Conservation (phyloP, 2,888 invertebrate species). For the Tenodera sinensis region DNA sequence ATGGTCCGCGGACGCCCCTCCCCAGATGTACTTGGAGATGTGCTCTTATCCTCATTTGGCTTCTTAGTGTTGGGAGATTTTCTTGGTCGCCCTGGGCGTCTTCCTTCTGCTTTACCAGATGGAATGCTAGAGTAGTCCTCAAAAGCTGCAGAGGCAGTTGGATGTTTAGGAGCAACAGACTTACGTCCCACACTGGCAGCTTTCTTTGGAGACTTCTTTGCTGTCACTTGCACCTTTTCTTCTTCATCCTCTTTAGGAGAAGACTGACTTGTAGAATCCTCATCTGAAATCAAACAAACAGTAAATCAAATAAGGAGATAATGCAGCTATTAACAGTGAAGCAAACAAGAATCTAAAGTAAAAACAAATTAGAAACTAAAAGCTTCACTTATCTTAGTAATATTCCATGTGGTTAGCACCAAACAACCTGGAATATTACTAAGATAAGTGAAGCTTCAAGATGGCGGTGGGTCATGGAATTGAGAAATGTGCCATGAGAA, state of each 20-base stretch:
- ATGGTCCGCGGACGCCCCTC: background rate
- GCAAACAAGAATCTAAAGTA: too few relatives aligned
- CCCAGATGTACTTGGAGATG: background rate
- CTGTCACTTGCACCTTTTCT: background rate
- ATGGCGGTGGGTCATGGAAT: too few relatives aligned
- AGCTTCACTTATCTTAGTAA: too few relatives aligned
- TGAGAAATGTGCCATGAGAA: too few relatives aligned
- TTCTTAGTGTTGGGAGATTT: background rate
- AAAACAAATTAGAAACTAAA: too few relatives aligned
- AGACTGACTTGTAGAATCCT: slow-evolving; percentile 16
- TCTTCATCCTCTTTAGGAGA: slow-evolving; percentile 8
- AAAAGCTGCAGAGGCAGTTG: slow-evolving; percentile 17
- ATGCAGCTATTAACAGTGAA: too few relatives aligned
- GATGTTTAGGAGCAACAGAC: background rate
- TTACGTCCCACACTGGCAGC: slow-evolving; percentile 3
- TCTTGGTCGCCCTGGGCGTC: background rate
- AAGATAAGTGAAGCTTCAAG: too few relatives aligned
- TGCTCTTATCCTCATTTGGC: background rate
- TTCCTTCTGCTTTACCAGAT: background rate
- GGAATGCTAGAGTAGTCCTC: slow-evolving; percentile 17
- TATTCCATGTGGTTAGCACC: too few relatives aligned
- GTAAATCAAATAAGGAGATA: too few relatives aligned
- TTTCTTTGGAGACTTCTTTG: slow-evolving; percentile 14
- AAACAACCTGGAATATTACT: too few relatives aligned
- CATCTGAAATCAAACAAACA: slow-evolving; percentile 1